phyloP scores from a whole-genome alignment of 2,888 invertebrate species.

The Sarcophaga caerulescens region DNA sequence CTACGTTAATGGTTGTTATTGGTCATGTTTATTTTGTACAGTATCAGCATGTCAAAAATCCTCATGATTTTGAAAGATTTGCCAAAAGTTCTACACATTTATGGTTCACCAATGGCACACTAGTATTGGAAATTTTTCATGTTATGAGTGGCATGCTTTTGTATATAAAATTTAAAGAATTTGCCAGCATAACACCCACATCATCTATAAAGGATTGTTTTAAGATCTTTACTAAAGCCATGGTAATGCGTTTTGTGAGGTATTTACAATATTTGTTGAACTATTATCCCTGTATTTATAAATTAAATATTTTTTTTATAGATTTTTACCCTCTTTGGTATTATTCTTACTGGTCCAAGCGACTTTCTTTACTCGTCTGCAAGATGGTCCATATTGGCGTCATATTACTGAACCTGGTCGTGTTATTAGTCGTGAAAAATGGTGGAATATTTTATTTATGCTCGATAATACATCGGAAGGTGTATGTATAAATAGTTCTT shows the following conservation, averaged over 20 bases:
- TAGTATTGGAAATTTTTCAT: constrained; percentile 83
- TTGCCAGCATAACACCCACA: constrained; percentile 65
- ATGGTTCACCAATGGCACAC: constrained; percentile 81
- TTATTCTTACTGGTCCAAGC: constrained; percentile 74
- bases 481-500: constrained; percentile 63
- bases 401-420: constrained; percentile 76
- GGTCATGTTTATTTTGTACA: constrained; percentile 74
- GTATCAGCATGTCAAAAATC: constrained; percentile 75
- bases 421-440: constrained; percentile 76
- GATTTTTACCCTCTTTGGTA: constrained; percentile 75
- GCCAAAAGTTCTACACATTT: constrained; percentile 71
- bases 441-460: constrained; percentile 80
- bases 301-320: constrained; percentile 33
- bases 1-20: constrained; percentile 73
- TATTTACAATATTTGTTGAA: background rate
- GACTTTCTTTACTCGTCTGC: constrained; percentile 79
- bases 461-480: constrained; percentile 78
- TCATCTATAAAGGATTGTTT: constrained; percentile 67
- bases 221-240: constrained; percentile 70
- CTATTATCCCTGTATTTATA: background rate
- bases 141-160: constrained; percentile 83
- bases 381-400: constrained; percentile 81
- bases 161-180: constrained; percentile 73
- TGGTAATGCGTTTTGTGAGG: constrained; percentile 54
- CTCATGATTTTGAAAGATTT: constrained; percentile 74